phyloP scores from a whole-genome alignment of 2,113 vertebrate species.

The Vulpes vulpes region DNA sequence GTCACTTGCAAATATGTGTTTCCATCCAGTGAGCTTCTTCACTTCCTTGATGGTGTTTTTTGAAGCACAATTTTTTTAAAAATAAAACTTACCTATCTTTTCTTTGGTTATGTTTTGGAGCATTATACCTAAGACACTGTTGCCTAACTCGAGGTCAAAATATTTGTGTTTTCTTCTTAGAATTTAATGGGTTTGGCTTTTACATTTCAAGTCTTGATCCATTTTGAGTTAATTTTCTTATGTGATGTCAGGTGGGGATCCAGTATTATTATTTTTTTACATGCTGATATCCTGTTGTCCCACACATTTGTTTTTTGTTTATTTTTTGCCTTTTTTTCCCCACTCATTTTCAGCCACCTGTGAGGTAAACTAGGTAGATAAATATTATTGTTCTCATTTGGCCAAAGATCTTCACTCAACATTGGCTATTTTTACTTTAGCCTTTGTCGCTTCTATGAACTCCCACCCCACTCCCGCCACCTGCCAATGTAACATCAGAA shows the following conservation, averaged over 20 bases:
- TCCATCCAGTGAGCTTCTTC: not conserved
- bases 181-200: not conserved
- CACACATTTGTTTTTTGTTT: not conserved
- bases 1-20: not conserved
- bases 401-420: not conserved
- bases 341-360: not conserved
- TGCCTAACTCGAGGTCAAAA: not conserved
- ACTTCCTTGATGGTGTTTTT: not conserved
- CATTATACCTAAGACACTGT: not conserved
- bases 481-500: not conserved
- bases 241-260: not conserved
- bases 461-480: not conserved
- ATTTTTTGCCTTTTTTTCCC: not conserved
- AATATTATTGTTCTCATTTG: not conserved
- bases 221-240: not conserved
- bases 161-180: not conserved
- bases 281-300: not conserved
- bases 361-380: not conserved
- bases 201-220: not conserved
- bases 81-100: not conserved
- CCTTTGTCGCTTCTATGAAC: not conserved
- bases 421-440: not conserved
- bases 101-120: not conserved
- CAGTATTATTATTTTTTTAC: not conserved
- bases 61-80: constrained; percentile 19